These are phyloP conservation scores for Aelia acuminata DNA, from an alignment of 2,888 invertebrate genomes.

Conservation along the genomic window DNA sequence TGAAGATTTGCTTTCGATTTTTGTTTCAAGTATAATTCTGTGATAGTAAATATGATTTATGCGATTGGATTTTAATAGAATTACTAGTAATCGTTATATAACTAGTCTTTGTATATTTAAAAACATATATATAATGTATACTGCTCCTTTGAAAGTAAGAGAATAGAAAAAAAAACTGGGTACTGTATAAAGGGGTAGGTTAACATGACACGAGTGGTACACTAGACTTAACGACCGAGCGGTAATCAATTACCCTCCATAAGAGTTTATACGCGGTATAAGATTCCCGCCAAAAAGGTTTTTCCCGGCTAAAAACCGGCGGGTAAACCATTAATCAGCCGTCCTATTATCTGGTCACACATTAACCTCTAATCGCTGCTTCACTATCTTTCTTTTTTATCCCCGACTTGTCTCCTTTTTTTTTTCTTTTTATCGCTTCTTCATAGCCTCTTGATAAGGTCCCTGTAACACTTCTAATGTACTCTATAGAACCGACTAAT, in stretches of 20 bases:
- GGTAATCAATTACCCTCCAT: constrained; percentile 45
- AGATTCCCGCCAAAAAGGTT: constrained; percentile 50
- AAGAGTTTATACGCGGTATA: constrained; percentile 44
- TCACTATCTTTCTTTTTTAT: constrained; percentile 50
- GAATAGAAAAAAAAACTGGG: neutral
- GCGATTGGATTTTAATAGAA: no score
- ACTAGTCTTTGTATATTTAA: no score
- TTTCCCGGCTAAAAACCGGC: constrained; percentile 44
- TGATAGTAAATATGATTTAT: no score
- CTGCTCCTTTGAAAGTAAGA: neutral
- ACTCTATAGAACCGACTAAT: neutral
- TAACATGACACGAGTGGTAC: constrained; percentile 45
- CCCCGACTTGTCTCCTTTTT: neutral
- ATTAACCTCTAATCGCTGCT: constrained; percentile 47
- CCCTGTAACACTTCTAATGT: neutral
- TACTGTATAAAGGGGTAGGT: constrained; percentile 6
- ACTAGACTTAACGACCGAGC: constrained; percentile 37
- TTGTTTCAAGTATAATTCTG: no score
- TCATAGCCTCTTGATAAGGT: constrained; percentile 16
- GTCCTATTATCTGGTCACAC: constrained; percentile 42
- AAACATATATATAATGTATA: neutral
- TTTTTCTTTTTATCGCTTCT: neutral
- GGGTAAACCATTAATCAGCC: constrained; percentile 37
- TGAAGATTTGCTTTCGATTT: no score
- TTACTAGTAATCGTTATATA: no score